Evolutionary conservation across 1,140 invertebrate species (phyloP), one percentile per base, ranked within the genome.

Genomic region (Ostrea denselamellosa): DNA sequence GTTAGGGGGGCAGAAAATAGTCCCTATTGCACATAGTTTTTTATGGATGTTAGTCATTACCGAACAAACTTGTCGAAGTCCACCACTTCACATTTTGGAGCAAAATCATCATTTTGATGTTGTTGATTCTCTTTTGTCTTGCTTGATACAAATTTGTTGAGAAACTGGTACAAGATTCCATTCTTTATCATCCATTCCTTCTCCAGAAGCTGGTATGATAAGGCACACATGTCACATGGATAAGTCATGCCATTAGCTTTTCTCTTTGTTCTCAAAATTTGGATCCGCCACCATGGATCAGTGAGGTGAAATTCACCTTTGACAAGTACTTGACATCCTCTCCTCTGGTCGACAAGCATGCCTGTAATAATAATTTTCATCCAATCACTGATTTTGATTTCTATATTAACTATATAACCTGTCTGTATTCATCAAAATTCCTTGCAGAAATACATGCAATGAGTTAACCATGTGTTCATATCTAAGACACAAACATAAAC

Each of bases 271-370:
- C 90, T 85, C 25, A 90, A 34, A 12, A 89, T 90, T 68, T 68
- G 89, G 8, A 91, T 86, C 58, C 89, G 85, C 92, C 92, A 93
- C 90, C 90, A 93, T 0, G 88, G 91, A 34, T 92, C 91, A n/a
- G 58, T 87, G 22, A 92, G 71, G 19, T 90, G 89, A 84, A 93
- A 91, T 62, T 56, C 51, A 7, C 90, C 92, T 9, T 58, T 82
- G 51, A 91, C 89, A 17, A 28, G 25, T 9, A 34, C 28, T 34
- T 25, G 25, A 14, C 68, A 14, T 28, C 28, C 28, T 77, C 2
- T 77, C 14, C 68, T 77, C 68, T 77, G 68, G 10, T 77, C 68
- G 28, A 77, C 68, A 22, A 77, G 28, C 5, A 25, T 77, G 22
- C 68, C 68, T 77, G 25, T 25, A 34, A 77, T 14, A 9, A 7